Evolutionary conservation across 2,797 vertebrate species (phyloP), one percentile per base, ranked within the genome.

Genomic region (Mergus octosetaceus): DNA sequence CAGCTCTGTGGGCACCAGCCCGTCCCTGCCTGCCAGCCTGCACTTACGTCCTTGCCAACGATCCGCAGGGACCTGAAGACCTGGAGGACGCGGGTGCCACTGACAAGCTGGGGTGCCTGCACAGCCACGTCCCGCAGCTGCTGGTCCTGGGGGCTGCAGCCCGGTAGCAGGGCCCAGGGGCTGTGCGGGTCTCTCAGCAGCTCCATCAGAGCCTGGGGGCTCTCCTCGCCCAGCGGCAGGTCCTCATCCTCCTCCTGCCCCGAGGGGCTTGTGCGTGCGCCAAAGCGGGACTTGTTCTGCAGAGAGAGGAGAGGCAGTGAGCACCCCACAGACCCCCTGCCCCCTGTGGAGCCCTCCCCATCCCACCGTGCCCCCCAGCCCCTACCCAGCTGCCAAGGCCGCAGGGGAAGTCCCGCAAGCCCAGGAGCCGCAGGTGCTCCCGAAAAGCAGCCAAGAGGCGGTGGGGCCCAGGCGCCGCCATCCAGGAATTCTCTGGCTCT

Each of bases 361-460:
- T 2, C 75, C 76, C 36, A 13, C 0, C 25, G 38, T 34, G 53
- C 2, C 36, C 17, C 43, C 11, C 32, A 1, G 21, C 3, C 53
- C 95, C 95, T 98, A 99, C 99, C 99, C 98, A 98, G 96, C 97
- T 98, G 78, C 98, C 98, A 0, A 53, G 4, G 90, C 98, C 98
- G 18, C 98, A 98, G 10, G 99, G 99, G 92, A 99, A 99, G 64
- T 98, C 98, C 13, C 32, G 96, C 89, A 99, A 97, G 75, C 97
- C 96, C 89, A 99, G 91, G 30, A 7, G 45, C 32, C 13, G 73
- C 77, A 99, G 96, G 49, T 97, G 97, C 75, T 98, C 86, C 84
- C 93, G 74, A 21, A 99, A 84, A 41, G 97, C 98, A 5, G 95
- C 97, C 0, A 97, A 98, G 18, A 98, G 24, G 2, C 92, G 86